Conservation (phyloP, 2,113 vertebrate genomes). For the Muntiacus reevesi region DNA sequence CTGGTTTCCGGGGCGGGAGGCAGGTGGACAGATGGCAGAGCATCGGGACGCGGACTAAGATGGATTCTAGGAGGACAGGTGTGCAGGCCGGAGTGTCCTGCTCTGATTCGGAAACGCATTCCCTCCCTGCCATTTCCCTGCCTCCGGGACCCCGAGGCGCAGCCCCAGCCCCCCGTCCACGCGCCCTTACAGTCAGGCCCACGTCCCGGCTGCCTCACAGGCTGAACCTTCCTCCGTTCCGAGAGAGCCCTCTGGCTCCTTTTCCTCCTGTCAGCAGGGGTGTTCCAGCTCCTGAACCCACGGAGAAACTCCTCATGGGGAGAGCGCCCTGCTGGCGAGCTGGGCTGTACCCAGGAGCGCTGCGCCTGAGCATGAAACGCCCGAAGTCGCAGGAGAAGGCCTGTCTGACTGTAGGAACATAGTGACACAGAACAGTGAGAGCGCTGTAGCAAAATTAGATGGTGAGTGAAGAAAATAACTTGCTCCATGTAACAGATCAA, state of each 20-base stretch:
- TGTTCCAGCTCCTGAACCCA: background rate
- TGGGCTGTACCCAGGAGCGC: too few species aligned
- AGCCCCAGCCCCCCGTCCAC: background rate
- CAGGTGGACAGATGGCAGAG: slow-evolving; percentile 22
- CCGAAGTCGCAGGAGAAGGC: background rate
- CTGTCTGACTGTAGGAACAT: rapidly evolving
- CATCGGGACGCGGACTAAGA: slow-evolving; percentile 37
- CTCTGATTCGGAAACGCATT: background rate
- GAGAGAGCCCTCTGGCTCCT: background rate
- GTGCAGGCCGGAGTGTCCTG: background rate
- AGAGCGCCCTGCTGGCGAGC: too few species aligned
- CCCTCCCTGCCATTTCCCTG: background rate
- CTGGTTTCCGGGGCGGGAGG: slow-evolving; percentile 22
- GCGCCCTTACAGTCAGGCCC: rapidly evolving
- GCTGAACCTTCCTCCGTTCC: background rate
- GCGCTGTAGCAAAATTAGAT: background rate
- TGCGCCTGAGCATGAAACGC: rapidly evolving
- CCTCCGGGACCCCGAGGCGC: background rate
- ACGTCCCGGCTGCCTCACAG: rapidly evolving
- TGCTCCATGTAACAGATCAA: too few species aligned
- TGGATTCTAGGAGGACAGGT: slow-evolving; percentile 2
- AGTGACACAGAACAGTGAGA: rapidly evolving
- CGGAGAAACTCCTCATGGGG: background rate
- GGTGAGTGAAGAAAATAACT: background rate
- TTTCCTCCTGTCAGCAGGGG: background rate